Percentiles rank a stretch among this genome's conserved stretches.
Conservation (phyloP, 2,888 invertebrate genomes). For the Pimpla rufipes region DNA sequence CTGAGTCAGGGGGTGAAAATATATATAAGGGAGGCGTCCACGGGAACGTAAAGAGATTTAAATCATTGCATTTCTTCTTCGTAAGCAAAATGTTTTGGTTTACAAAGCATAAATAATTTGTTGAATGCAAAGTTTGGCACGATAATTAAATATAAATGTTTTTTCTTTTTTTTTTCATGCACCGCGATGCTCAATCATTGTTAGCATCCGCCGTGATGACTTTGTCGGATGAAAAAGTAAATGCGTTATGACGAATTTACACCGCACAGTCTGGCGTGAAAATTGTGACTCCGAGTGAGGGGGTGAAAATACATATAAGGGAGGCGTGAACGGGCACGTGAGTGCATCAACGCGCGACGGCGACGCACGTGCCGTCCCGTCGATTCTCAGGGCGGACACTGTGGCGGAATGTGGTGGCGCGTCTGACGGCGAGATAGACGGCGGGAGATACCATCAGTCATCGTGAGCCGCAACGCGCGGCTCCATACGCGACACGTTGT, state of each 20-base stretch:
- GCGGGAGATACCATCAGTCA: constrained; percentile 52
- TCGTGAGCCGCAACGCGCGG: constrained; percentile 15
- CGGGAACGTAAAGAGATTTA: too few species aligned
- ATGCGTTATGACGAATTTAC: constrained; percentile 14
- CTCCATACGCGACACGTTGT: constrained; percentile 4
- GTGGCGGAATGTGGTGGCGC: constrained; percentile 9
- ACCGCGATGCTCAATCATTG: background rate
- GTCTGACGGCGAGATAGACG: constrained; percentile 43
- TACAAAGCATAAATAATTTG: too few species aligned
- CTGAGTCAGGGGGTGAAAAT: background rate
- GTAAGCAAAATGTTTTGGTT: too few species aligned
- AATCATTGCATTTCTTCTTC: too few species aligned
- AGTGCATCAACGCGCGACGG: constrained; percentile 38
- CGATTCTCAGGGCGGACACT: constrained; percentile 21
- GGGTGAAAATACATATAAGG: constrained; percentile 8
- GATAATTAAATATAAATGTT: too few species aligned
- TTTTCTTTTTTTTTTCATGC: too few species aligned
- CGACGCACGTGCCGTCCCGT: constrained; percentile 34
- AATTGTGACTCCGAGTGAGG: background rate
- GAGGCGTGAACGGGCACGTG: constrained; percentile 24
- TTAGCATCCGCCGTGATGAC: background rate
- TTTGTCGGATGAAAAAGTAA: background rate
- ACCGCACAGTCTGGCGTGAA: background rate
- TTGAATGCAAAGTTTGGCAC: too few species aligned
- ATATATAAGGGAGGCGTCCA: constrained; percentile 6